Conservation (phyloP, 2,888 invertebrate genomes). For the Strigamia maritima region DNA sequence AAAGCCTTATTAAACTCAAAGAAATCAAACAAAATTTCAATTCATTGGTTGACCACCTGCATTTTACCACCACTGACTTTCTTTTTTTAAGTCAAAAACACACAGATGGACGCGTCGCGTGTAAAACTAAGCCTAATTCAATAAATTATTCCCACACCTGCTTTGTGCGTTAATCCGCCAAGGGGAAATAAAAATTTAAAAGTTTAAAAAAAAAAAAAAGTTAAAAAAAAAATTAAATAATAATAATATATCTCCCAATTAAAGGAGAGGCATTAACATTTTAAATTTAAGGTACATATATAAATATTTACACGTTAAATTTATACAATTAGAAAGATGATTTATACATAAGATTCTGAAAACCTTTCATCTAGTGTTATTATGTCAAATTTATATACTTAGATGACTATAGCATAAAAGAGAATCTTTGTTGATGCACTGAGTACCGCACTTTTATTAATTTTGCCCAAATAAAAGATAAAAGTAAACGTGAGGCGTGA, state of each 20-base stretch:
- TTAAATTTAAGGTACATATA: not conserved
- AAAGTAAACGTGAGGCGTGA: not conserved
- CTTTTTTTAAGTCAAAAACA: not conserved
- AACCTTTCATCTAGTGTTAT: no score
- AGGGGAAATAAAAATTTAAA: not conserved
- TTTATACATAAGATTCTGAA: not conserved
- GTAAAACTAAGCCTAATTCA: not conserved
- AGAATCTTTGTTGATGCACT: not conserved
- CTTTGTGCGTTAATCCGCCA: not conserved
- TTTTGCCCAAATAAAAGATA: not conserved
- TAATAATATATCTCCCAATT: not conserved
- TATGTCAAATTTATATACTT: not conserved
- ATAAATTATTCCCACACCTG: not conserved
- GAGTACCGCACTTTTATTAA: not conserved
- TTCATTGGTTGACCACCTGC: not conserved
- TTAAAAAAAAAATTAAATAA: not conserved
- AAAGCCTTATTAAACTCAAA: not conserved
- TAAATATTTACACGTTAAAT: not conserved
- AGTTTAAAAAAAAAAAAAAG: not conserved
- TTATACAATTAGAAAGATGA: not conserved
- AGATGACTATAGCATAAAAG: not conserved
- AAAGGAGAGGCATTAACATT: not conserved
- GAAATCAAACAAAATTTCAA: no score
- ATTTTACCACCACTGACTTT: no score
- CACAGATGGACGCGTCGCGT: not conserved